A percentile compares a stretch with the other conserved stretches of the same genome.
phyloP scores from a whole-genome alignment of 1,140 invertebrate genomes.

The Globodera ellingtonae region DNA sequence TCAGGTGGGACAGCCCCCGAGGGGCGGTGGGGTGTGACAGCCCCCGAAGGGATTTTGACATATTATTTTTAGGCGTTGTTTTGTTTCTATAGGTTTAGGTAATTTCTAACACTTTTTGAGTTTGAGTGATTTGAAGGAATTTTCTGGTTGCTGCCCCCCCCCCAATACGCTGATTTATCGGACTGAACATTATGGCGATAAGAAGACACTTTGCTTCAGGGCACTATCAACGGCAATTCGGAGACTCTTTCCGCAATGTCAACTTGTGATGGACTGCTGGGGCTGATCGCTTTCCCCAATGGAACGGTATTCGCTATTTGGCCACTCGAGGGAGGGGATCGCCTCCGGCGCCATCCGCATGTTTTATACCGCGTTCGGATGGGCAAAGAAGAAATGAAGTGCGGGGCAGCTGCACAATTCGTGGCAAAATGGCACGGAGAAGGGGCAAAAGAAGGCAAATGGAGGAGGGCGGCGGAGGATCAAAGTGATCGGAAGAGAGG shows the following conservation, averaged over 20 bases:
- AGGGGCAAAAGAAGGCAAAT: background rate
- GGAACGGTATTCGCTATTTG: slow-evolving; percentile 63
- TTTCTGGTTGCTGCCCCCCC: no score
- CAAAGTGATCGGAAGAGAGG: slow-evolving; percentile 1
- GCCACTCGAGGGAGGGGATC: slow-evolving; percentile 63
- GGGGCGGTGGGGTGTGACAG: no score
- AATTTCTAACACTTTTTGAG: no score
- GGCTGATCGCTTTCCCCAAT: slow-evolving; percentile 61
- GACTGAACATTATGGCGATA: background rate
- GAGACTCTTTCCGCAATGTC: slow-evolving; percentile 61
- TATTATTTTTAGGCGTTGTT: no score
- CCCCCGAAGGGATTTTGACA: no score
- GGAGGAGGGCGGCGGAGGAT: slow-evolving; percentile 1
- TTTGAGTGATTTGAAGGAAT: no score
- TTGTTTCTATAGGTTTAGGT: no score
- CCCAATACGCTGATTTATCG: no score
- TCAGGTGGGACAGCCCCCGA: slow-evolving; percentile 4
- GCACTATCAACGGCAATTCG: slow-evolving; percentile 60
- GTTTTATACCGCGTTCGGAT: slow-evolving; percentile 56
- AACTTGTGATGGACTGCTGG: slow-evolving; percentile 61
- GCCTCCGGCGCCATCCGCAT: slow-evolving; percentile 58
- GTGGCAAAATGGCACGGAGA: slow-evolving; percentile 15
- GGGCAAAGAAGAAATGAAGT: slow-evolving; percentile 49
- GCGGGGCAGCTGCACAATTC: slow-evolving; percentile 49
- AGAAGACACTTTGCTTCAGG: slow-evolving; percentile 35